Evolutionary conservation across 2,888 invertebrate genomes (phyloP).

Genomic region (Oxytorus armatus): DNA sequence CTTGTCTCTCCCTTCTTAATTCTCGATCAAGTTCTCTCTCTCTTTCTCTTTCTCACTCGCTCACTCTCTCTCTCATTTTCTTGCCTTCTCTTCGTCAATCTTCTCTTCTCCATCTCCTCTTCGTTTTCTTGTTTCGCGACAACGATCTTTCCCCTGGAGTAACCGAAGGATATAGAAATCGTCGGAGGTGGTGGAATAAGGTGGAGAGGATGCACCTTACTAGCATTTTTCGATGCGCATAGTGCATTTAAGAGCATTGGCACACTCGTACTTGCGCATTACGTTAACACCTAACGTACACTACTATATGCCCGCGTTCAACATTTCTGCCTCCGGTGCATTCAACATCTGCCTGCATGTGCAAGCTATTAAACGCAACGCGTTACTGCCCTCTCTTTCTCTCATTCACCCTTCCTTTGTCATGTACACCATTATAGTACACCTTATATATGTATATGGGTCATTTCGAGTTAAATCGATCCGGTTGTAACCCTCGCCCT

Average conservation of each 20-base stretch:
- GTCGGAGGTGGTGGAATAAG: conserved; percentile 25
- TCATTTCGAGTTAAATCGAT: no score
- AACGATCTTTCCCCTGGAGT: conserved; percentile 36
- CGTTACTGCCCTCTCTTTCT: not conserved
- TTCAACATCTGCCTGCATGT: conserved; percentile 47
- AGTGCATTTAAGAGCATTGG: conserved; percentile 36
- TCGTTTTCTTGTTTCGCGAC: conserved; percentile 40
- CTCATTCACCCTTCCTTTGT: not conserved
- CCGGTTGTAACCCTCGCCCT: no score
- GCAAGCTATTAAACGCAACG: conserved; percentile 41
- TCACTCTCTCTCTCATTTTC: no score
- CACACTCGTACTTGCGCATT: conserved; percentile 50
- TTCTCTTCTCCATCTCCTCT: conserved; percentile 37
- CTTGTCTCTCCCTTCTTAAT: conserved; percentile 2
- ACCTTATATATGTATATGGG: not conserved
- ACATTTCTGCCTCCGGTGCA: conserved; percentile 31
- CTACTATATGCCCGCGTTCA: not conserved
- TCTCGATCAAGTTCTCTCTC: not conserved
- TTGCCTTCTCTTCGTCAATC: not conserved
- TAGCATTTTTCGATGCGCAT: conserved; percentile 9
- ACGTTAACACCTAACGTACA: conserved; percentile 34
- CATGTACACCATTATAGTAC: not conserved
- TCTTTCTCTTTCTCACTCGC: no score
- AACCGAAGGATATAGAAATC: conserved; percentile 31
- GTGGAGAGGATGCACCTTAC: conserved; percentile 55